Conservation (phyloP, 2,888 invertebrate species). For the Euclidia mi region DNA sequence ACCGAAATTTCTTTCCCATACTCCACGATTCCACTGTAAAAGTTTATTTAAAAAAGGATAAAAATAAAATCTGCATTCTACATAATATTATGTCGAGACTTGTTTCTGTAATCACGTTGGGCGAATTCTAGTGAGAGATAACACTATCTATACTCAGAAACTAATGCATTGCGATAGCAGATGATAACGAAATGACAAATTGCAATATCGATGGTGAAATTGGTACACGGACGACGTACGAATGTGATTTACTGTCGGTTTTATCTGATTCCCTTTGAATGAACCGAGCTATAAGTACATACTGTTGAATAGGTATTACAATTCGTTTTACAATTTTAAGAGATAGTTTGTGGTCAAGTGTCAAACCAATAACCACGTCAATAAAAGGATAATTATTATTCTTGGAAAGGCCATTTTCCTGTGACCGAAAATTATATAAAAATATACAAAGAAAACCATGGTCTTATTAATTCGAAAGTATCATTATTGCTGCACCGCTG, state of each 20-base stretch:
- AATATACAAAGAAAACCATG: too few relatives aligned
- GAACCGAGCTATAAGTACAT: conserved; percentile 6
- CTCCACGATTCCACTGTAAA: too few relatives aligned
- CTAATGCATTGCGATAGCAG: conserved; percentile 78
- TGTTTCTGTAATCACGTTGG: conserved; percentile 50
- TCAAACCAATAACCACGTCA: too few relatives aligned
- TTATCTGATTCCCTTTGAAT: conserved; percentile 29
- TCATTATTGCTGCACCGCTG: too few relatives aligned
- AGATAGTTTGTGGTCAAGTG: too few relatives aligned
- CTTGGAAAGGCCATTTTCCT: too few relatives aligned
- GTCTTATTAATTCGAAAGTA: too few relatives aligned
- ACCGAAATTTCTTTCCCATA: too few relatives aligned
- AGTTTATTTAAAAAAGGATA: background rate
- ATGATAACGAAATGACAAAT: conserved; percentile 82
- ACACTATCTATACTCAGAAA: conserved; percentile 81
- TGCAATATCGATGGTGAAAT: conserved; percentile 74
- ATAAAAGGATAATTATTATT: too few relatives aligned
- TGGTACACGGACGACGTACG: conserved; percentile 46
- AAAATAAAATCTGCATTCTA: conserved; percentile 33
- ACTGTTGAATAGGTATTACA: background rate
- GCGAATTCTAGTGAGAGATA: conserved; percentile 77
- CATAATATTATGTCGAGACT: conserved; percentile 34
- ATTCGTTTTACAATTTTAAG: background rate
- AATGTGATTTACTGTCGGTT: conserved; percentile 40
- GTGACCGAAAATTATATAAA: too few relatives aligned